Evolutionary conservation across 2,888 invertebrate species (phyloP).

Genomic region (Harpalus rubripes): DNA sequence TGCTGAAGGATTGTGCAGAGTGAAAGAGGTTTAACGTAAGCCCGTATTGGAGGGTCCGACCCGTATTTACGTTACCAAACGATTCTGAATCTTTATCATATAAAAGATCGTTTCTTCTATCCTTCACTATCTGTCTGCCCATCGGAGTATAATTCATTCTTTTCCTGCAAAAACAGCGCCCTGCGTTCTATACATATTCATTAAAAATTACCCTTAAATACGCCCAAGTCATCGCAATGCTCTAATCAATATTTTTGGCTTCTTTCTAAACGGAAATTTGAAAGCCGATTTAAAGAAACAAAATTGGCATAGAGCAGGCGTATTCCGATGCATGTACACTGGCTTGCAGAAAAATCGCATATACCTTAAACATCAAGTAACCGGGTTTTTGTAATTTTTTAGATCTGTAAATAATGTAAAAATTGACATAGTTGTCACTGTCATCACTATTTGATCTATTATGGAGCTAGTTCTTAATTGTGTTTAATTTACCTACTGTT

Average conservation of each 20-base stretch:
- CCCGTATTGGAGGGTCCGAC: slow-evolving; percentile 68
- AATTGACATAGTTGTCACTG: no score
- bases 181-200: slow-evolving; percentile 22
- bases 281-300: not conserved
- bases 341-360: no score
- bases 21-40: slow-evolving; percentile 71
- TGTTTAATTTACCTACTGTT: no score
- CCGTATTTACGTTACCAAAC: slow-evolving; percentile 66
- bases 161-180: slow-evolving; percentile 35
- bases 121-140: slow-evolving; percentile 21
- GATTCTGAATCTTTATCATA: slow-evolving; percentile 64
- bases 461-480: no score
- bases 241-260: slow-evolving; percentile 17
- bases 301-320: not conserved
- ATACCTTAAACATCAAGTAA: no score
- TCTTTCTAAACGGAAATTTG: not conserved
- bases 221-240: not conserved
- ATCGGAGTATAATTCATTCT: slow-evolving; percentile 40
- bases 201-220: slow-evolving; percentile 24
- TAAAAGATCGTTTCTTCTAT: slow-evolving; percentile 63
- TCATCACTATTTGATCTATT: no score
- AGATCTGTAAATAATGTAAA: no score
- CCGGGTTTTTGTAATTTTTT: no score
- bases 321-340: no score
- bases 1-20: slow-evolving; percentile 71